These are phyloP conservation scores for Andrena haemorrhoa DNA, from an alignment of 2,888 invertebrate species.

Conservation along the genomic window DNA sequence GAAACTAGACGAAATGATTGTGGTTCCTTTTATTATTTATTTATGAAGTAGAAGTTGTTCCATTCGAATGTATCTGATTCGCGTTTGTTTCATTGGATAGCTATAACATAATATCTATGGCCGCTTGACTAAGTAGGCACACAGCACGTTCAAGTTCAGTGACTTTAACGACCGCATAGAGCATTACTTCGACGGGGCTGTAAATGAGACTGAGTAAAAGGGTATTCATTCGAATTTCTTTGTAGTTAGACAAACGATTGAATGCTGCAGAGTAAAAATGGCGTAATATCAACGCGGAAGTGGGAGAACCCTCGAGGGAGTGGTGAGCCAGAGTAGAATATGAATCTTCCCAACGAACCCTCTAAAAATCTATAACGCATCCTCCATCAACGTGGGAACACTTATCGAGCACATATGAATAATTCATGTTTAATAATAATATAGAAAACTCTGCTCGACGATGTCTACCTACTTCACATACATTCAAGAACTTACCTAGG, in stretches of 20 bases:
- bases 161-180: conserved; percentile 1
- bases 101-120: too few relatives aligned
- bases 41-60: too few relatives aligned
- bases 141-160: too few relatives aligned
- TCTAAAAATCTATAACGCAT: conserved; percentile 28
- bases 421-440: conserved; percentile 49
- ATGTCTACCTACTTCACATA: conserved; percentile 25
- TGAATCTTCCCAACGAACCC: conserved; percentile 14
- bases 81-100: too few relatives aligned
- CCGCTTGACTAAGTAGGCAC: too few relatives aligned
- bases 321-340: conserved; percentile 2
- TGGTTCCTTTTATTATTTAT: too few relatives aligned
- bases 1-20: too few relatives aligned
- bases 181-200: neutral
- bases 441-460: conserved; percentile 12
- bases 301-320: neutral
- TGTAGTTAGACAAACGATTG: neutral
- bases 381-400: conserved; percentile 24
- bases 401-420: conserved; percentile 35
- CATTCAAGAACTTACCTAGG: conserved; percentile 7
- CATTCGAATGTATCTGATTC: too few relatives aligned
- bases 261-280: neutral
- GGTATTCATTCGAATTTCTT: neutral
- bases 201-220: neutral
- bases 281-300: neutral